Conservation (phyloP, 1,140 invertebrate genomes). For the Rhagoletis pomonella region DNA sequence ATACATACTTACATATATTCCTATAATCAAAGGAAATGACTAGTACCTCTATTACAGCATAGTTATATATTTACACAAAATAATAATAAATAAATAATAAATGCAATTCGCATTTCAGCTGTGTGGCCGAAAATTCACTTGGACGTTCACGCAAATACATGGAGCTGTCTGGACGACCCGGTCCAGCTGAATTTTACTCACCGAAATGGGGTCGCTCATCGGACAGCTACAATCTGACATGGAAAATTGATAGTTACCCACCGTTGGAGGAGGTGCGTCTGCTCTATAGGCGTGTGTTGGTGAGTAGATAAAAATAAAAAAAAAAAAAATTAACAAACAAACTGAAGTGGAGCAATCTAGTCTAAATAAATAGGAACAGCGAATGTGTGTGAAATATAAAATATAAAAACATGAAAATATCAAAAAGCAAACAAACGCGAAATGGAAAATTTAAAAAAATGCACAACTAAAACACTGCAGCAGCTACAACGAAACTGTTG, state of each 20-base stretch:
- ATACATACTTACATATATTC: too few relatives aligned
- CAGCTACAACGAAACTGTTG: not conserved
- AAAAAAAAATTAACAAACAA: constrained; percentile 8
- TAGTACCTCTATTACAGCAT: not conserved
- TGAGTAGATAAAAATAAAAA: constrained; percentile 69
- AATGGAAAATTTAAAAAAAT: not conserved
- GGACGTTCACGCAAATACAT: constrained; percentile 81
- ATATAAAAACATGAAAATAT: not conserved
- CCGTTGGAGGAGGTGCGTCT: constrained; percentile 79
- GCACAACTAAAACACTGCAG: not conserved
- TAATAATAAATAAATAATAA: constrained; percentile 56
- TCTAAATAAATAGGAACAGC: not conserved
- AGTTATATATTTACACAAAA: not conserved
- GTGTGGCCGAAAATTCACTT: constrained; percentile 82
- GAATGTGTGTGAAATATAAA: not conserved
- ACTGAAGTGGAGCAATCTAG: not conserved
- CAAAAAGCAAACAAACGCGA: constrained; percentile 3
- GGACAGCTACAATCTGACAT: constrained; percentile 78
- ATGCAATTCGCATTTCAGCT: constrained; percentile 74
- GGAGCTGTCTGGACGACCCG: constrained; percentile 80
- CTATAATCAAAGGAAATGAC: too few relatives aligned
- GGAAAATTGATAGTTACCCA: constrained; percentile 80
- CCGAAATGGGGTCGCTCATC: constrained; percentile 77
- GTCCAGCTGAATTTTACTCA: constrained; percentile 80
- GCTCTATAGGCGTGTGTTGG: constrained; percentile 79